Evolutionary conservation across 2,888 invertebrate genomes (phyloP).

Genomic region (Tetramorium bicarinatum): DNA sequence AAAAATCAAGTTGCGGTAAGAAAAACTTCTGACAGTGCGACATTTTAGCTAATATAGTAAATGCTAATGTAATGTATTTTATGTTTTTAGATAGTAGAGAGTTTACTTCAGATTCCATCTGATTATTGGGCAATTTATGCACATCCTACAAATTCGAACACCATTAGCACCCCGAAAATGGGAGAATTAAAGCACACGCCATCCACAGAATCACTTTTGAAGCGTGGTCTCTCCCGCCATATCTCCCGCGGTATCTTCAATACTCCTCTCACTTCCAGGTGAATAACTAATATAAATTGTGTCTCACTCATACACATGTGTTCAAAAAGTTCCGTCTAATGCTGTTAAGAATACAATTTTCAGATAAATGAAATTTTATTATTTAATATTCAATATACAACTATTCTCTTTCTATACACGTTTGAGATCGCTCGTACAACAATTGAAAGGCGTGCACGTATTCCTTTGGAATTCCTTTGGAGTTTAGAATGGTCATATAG

Average conservation of each 20-base stretch:
- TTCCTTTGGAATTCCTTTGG: too few species aligned
- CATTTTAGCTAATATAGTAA: conserved; percentile 24
- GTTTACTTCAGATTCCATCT: conserved; percentile 90
- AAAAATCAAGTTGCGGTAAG: conserved; percentile 91
- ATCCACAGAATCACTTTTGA: conserved; percentile 84
- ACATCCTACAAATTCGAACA: conserved; percentile 85
- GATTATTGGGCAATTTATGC: conserved; percentile 93
- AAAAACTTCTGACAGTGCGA: conserved; percentile 53
- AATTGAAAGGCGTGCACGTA: too few species aligned
- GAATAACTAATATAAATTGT: conserved; percentile 20
- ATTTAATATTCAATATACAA: too few species aligned
- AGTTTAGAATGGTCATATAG: too few species aligned
- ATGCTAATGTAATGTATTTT: conserved; percentile 1
- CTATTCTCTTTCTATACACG: too few species aligned
- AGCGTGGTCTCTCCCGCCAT: conserved; percentile 82
- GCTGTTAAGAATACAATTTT: too few species aligned
- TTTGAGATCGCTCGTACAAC: too few species aligned
- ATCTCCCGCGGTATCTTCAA: conserved; percentile 83
- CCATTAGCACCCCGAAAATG: conserved; percentile 81
- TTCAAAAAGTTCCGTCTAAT: too few species aligned
- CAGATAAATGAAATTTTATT: too few species aligned
- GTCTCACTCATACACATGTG: too few species aligned
- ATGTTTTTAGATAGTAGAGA: conserved; percentile 89
- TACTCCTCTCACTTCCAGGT: conserved; percentile 84
- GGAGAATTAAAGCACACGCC: conserved; percentile 83